Evolutionary conservation across 2,797 vertebrate genomes (phyloP), one percentile per base, ranked within the genome.

Genomic region (Octomys mimax): DNA sequence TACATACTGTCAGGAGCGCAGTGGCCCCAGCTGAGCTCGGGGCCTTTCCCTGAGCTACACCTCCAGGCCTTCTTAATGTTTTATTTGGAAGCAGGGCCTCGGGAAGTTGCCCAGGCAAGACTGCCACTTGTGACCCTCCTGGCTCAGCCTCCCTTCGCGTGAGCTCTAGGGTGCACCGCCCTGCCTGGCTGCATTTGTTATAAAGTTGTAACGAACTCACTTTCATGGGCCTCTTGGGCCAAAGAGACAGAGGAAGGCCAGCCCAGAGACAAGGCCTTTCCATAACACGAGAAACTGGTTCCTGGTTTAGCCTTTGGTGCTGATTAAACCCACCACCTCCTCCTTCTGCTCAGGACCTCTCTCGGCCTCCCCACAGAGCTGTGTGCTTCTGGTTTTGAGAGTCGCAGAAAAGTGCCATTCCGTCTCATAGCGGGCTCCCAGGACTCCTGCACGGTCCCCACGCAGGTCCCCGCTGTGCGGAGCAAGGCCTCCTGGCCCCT

Each of bases 1-100:
- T 87, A 66, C 0, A 11, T 12, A 26, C 39, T 42, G 5, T n/a
- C 5, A 1, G 14, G 21, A 21, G 22, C n/a, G 2, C 16, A 18
- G 18, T 2, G n/a, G n/a, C 36, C 8, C n/a, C 21, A 3, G 36
- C 1, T 13, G 22, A 42, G 0, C 39, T 6, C 71, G 24, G 39
- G 36, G 22, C 71, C 66, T 24, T 42, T 73, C 71, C 5, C 36
- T 73, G 71, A 73, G n/a, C 11, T 73, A 39, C 22, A 0, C 11
- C 39, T 24, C 22, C 22, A 42, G 71, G 4, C 22, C 33, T 18
- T 19, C 18, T n/a, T 19, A 19, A 19, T n/a, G 18, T 19, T n/a
- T 68, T 18, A 19, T n/a, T 68, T n/a, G n/a, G 33, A 16, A 68
- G 33, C 14, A 33, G 66, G 66, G 66, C 66, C 39, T 42, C 9